A percentile compares a stretch with the other conserved stretches of the same genome.
Conservation (phyloP, 2,797 vertebrate genomes). For the Anisognathus igniventris region DNA sequence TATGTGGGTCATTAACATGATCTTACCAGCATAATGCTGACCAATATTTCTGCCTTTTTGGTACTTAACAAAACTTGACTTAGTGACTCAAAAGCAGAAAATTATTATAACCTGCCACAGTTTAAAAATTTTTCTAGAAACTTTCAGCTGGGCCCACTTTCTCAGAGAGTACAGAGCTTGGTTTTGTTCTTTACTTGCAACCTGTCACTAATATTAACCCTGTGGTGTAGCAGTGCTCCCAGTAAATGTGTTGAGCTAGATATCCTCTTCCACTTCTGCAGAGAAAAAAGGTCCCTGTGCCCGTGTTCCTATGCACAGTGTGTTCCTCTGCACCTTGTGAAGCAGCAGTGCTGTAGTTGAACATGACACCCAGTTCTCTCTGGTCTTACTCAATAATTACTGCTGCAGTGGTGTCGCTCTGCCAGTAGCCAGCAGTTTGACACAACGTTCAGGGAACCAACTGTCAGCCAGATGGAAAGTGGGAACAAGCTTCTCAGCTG, state of each 20-base stretch:
- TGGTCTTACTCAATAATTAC: neutral
- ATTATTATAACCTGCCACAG: constrained; percentile 29
- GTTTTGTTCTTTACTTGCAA: neutral
- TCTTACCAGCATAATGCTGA: constrained; percentile 37
- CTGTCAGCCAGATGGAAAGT: neutral
- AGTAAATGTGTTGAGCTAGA: neutral
- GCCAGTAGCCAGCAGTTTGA: neutral
- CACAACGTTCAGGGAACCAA: neutral
- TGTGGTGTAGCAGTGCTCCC: neutral
- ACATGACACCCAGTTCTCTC: neutral
- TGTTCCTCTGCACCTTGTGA: neutral
- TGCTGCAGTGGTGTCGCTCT: neutral
- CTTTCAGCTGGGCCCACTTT: neutral
- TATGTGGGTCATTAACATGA: constrained; percentile 45
- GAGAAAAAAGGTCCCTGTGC: neutral
- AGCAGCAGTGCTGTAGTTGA: neutral
- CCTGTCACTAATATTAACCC: neutral
- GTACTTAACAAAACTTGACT: constrained; percentile 27
- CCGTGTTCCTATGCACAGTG: fast-evolving
- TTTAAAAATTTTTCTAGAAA: neutral
- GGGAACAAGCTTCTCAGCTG: neutral
- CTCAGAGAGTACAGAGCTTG: neutral
- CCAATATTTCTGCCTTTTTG: constrained; percentile 58
- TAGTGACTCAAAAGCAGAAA: constrained; percentile 47
- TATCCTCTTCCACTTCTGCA: neutral